Evolutionary conservation across 2,113 vertebrate species (phyloP).

Genomic region (Eurypyga helias): DNA sequence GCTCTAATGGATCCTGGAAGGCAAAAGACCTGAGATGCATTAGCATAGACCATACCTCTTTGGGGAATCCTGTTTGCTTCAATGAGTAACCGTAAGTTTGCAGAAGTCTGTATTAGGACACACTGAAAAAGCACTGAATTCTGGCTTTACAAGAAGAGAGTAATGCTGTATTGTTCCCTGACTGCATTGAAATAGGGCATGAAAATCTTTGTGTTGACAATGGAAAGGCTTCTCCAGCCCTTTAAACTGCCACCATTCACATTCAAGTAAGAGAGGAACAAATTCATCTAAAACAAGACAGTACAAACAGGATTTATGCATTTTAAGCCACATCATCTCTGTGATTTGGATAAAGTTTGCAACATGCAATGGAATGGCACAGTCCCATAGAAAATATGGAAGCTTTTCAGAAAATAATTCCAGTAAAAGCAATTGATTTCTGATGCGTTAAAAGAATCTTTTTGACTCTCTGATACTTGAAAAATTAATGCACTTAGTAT

Average conservation of each 20-base stretch:
- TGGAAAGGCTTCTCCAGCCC: neutral
- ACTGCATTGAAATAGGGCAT: neutral
- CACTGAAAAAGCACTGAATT: neutral
- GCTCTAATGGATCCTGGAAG: slow-evolving; percentile 8
- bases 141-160: neutral
- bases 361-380: neutral
- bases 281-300: neutral
- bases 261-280: neutral
- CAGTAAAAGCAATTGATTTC: slow-evolving; percentile 46
- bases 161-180: neutral
- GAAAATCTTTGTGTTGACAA: neutral
- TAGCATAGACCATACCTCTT: neutral
- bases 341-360: neutral
- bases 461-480: slow-evolving; percentile 17
- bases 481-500: slow-evolving; percentile 50
- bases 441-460: slow-evolving; percentile 32
- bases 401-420: slow-evolving; percentile 39
- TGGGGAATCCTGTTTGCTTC: neutral
- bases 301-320: neutral
- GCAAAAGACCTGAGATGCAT: neutral
- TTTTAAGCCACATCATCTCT: slow-evolving; percentile 11
- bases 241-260: neutral
- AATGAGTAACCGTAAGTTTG: neutral
- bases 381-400: slow-evolving; percentile 3
- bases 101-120: neutral